Percentiles rank a stretch among this genome's conserved stretches.
Conservation (phyloP, 1,140 invertebrate species). For the Pseudomyrmex cubaensis region DNA sequence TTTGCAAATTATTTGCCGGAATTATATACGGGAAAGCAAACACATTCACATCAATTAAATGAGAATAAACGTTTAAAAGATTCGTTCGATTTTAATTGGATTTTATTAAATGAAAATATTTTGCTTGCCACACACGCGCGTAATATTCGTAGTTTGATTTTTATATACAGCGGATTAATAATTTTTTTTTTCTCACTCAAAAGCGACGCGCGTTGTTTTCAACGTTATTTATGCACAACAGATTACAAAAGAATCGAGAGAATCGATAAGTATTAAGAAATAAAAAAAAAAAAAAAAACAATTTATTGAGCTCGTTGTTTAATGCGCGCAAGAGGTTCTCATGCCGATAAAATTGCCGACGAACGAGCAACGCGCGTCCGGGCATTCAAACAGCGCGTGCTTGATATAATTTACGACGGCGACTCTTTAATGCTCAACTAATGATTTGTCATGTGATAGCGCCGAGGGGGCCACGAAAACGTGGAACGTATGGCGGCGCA, state of each 20-base stretch:
- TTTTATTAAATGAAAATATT: conserved; percentile 44
- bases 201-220: too few species aligned
- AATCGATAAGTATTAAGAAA: too few species aligned
- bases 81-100: conserved; percentile 32
- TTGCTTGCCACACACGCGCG: background rate
- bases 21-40: conserved; percentile 33
- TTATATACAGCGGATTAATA: background rate
- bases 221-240: too few species aligned
- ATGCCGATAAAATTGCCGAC: too few species aligned
- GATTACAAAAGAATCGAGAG: too few species aligned
- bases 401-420: conserved; percentile 22
- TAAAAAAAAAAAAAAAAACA: too few species aligned
- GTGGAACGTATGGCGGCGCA: conserved; percentile 55
- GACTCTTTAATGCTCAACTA: conserved; percentile 41
- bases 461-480: conserved; percentile 26
- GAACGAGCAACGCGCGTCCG: too few species aligned
- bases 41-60: conserved; percentile 21
- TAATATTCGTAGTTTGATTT: conserved; percentile 2
- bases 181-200: background rate
- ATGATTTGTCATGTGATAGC: conserved; percentile 54
- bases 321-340: too few species aligned
- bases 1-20: conserved; percentile 38
- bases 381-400: background rate
- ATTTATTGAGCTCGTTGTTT: too few species aligned
- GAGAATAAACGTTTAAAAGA: conserved; percentile 48